phyloP scores from a whole-genome alignment of 1,140 invertebrate species.

The Cyclargus thomasi region DNA sequence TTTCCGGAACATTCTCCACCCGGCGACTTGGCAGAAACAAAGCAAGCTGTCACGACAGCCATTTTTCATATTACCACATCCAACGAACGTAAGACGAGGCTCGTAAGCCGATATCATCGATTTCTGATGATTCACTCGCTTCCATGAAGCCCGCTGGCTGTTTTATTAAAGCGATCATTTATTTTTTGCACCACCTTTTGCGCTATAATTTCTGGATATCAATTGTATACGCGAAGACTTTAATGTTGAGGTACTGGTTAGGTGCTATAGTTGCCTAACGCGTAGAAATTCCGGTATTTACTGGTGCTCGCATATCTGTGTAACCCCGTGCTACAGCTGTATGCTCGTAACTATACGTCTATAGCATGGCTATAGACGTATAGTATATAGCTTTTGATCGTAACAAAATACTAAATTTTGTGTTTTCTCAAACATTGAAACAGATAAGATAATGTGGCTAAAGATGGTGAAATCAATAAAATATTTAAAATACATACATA shows the following conservation, averaged over 20 bases:
- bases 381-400: no score
- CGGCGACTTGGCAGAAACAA: background rate
- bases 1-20: background rate
- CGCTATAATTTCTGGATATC: background rate
- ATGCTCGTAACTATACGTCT: no score
- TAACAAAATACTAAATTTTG: no score
- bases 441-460: no score
- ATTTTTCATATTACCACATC: background rate
- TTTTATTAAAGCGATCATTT: slow-evolving; percentile 29
- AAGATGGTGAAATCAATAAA: no score
- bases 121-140: slow-evolving; percentile 48
- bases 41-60: background rate
- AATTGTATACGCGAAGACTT: background rate
- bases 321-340: no score
- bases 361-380: no score
- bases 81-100: slow-evolving; percentile 35
- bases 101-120: slow-evolving; percentile 47
- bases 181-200: slow-evolving; percentile 26
- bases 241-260: background rate
- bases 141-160: slow-evolving; percentile 34
- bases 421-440: no score
- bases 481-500: no score
- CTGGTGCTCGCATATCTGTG: no score
- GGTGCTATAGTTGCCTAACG: no score
- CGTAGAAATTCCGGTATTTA: no score